Conservation (phyloP, 2,113 vertebrate genomes). For the Anoplopoma fimbria region DNA sequence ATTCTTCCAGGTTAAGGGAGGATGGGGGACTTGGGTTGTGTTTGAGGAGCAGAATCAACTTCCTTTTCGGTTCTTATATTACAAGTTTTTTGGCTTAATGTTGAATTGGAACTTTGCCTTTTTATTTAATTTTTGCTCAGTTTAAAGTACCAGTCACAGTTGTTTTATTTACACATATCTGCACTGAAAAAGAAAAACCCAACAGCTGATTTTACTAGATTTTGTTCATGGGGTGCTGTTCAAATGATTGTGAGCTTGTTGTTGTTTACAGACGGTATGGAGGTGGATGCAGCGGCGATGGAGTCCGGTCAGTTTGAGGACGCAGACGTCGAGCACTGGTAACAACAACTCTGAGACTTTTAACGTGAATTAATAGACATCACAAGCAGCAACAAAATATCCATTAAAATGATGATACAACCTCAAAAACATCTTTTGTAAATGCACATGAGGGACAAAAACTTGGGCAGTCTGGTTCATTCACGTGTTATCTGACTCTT, state of each 20-base stretch:
- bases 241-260: background rate
- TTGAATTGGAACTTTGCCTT: too few relatives aligned
- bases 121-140: background rate
- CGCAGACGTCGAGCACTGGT: slow-evolving; percentile 96
- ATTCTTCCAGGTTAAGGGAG: slow-evolving; percentile 6
- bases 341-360: background rate
- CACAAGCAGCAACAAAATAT: background rate
- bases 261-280: slow-evolving; percentile 90
- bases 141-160: too few relatives aligned
- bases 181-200: background rate
- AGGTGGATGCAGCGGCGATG: slow-evolving; percentile 88
- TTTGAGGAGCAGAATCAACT: slow-evolving; percentile 82
- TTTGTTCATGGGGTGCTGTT: background rate
- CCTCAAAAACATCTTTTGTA: background rate
- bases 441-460: background rate
- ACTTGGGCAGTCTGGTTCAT: background rate
- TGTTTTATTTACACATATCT: background rate
- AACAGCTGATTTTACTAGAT: background rate
- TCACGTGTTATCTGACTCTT: slow-evolving; percentile 1
- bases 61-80: too few relatives aligned
- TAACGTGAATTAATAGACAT: background rate
- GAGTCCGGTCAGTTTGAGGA: slow-evolving; percentile 97
- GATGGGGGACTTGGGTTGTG: background rate
- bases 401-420: background rate
- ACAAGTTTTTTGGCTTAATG: too few relatives aligned